Evolutionary conservation across 2,113 vertebrate genomes (phyloP).

Genomic region (Plotosus lineatus): DNA sequence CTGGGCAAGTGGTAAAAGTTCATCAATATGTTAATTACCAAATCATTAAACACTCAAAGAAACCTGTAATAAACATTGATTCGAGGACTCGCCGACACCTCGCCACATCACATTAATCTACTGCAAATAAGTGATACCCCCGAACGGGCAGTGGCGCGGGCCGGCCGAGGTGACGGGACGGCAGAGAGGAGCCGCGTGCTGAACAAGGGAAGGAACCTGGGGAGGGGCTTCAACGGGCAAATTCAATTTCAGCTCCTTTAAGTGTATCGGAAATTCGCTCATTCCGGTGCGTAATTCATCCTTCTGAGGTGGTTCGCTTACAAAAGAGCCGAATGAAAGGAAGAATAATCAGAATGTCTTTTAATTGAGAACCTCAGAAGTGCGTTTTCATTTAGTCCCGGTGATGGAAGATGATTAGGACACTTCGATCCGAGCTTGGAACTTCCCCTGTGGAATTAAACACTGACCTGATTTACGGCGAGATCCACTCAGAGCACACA

Average conservation of each 20-base stretch:
- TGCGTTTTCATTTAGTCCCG: constrained; percentile 51
- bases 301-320: constrained; percentile 68
- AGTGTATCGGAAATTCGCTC: constrained; percentile 74
- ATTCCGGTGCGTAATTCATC: constrained; percentile 73
- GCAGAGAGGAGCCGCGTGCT: background rate
- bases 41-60: constrained; percentile 99
- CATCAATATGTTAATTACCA: constrained; percentile 99
- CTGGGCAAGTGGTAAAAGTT: constrained; percentile 95
- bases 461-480: constrained; percentile 17
- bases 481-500: constrained; percentile 23
- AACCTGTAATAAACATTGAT: constrained; percentile 96
- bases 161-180: constrained; percentile 16
- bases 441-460: constrained; percentile 40
- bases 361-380: constrained; percentile 78
- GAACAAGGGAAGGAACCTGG: constrained; percentile 9
- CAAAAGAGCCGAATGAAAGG: constrained; percentile 54
- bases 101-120: constrained; percentile 94
- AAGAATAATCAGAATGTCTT: constrained; percentile 72
- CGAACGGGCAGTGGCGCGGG: constrained; percentile 68
- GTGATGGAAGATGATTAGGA: constrained; percentile 79
- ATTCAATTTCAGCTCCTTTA: constrained; percentile 77
- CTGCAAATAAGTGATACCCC: constrained; percentile 95
- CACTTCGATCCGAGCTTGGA: constrained; percentile 73
- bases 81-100: constrained; percentile 81
- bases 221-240: constrained; percentile 55